These are phyloP conservation scores for Corynorhinus townsendii DNA, from an alignment of 2,113 vertebrate species.

Conservation along the genomic window DNA sequence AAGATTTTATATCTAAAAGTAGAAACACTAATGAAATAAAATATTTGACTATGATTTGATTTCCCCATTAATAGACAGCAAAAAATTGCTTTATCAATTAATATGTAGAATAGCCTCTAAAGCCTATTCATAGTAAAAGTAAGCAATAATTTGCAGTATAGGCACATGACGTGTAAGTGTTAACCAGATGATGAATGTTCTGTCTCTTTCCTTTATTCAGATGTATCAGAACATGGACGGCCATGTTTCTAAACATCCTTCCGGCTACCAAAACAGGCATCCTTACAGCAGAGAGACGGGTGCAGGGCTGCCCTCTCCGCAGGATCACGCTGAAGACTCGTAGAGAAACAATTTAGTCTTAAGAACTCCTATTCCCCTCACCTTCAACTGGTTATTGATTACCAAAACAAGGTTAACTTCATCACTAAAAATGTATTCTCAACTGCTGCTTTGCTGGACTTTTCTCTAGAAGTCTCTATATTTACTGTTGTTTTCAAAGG, in stretches of 20 bases:
- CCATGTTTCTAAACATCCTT: background rate
- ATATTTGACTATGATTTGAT: background rate
- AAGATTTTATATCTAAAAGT: background rate
- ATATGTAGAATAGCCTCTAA: background rate
- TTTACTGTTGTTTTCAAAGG: constrained; percentile 49
- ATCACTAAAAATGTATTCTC: constrained; percentile 39
- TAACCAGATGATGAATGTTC: background rate
- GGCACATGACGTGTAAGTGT: background rate
- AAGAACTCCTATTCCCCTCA: background rate
- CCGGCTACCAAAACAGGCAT: constrained; percentile 53
- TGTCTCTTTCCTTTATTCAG: constrained; percentile 60
- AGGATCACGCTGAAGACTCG: constrained; percentile 36
- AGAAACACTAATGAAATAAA: background rate
- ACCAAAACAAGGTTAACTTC: constrained; percentile 33
- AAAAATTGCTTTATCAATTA: background rate
- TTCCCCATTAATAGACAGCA: background rate
- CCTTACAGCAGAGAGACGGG: background rate
- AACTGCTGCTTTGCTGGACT: constrained; percentile 57
- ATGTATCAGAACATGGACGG: constrained; percentile 72
- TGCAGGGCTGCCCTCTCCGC: background rate
- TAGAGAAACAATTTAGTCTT: constrained; percentile 51
- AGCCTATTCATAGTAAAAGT: background rate
- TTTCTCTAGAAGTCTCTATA: constrained; percentile 60
- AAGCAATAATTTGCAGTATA: too few relatives aligned
- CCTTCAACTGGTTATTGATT: constrained; percentile 30